Base-by-base conservation (phyloP, 1,140 invertebrate species). In the Drosophila oshimai region DNA sequence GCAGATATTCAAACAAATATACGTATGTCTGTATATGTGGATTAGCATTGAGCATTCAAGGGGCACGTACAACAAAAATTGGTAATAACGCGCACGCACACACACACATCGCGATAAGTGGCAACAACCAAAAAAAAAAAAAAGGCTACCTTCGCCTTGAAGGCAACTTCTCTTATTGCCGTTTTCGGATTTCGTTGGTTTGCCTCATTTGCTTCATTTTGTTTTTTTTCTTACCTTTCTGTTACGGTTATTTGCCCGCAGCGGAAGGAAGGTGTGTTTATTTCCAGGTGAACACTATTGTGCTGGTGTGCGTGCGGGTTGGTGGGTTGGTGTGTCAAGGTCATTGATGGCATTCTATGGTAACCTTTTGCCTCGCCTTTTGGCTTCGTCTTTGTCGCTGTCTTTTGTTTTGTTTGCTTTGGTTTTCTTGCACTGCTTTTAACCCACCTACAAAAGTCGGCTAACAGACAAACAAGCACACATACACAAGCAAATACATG, bases 181-280 rank as follows among this genome's bases (percentile, higher is more conserved):
- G 28, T 45, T 42, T 70, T 70, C 12, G 42, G 44, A 41, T 49
- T 49, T 50, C 45, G 33, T 70, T 47, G 15, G 17, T 13, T 53
- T 58, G 33, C 54, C 54, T 46, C 44, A 46, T 55, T 33, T 49
- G 36, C 37, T 45, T 26, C 17, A 29, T 12, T 34, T 62, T n/a
- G 0, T 22, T 57, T 45, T 28, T 44, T 49, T 46, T 57, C 9
- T 54, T 53, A 10, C 18, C 26, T 57, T 47, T 46, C 26, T 67
- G 67, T 76, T 81, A 72, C 74, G 74, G 50, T 75, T 72, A 73
- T 67, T 60, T 50, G 45, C 45, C 37, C 54, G 44, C 79, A 64
- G 62, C 80, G 80, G 80, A 65, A 86, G 80, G 75, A 76, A 84
- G 80, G 80, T 84, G 80, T 84, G 79, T 70, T 64, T 29, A 18